Evolutionary conservation across 1,140 invertebrate genomes (phyloP).

Genomic region (Cyrtorhinus lividipennis): DNA sequence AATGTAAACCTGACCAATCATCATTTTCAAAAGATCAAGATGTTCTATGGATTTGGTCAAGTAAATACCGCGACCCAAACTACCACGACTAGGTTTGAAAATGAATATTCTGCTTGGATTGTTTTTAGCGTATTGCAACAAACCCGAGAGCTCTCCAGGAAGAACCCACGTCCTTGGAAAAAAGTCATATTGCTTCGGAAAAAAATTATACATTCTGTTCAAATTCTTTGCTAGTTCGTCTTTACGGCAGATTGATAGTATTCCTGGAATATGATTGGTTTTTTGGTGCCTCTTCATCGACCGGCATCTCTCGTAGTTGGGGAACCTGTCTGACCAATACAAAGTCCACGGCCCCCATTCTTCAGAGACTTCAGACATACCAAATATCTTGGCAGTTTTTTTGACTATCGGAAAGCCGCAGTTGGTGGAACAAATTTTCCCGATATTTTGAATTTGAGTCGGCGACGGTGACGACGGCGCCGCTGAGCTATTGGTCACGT

Average conservation of each 20-base stretch:
- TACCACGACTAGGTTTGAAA: background rate
- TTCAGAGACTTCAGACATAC: slow-evolving; percentile 67
- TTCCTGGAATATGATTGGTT: slow-evolving; percentile 81
- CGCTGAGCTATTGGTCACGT: too few species aligned
- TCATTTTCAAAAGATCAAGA: background rate
- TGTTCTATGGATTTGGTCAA: background rate
- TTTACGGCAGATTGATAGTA: slow-evolving; percentile 79
- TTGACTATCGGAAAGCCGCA: slow-evolving; percentile 60
- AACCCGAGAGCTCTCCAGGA: background rate
- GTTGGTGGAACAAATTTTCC: slow-evolving; percentile 48
- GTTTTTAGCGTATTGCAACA: background rate
- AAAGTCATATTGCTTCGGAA: slow-evolving; percentile 77
- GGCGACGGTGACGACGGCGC: background rate
- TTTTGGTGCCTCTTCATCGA: slow-evolving; percentile 62
- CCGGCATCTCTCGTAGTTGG: slow-evolving; percentile 64
- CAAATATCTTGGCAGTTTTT: slow-evolving; percentile 49
- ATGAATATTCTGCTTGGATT: slow-evolving; percentile 1
- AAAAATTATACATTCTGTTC: slow-evolving; percentile 69
- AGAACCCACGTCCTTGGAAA: slow-evolving; percentile 48
- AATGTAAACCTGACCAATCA: background rate
- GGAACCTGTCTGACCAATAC: slow-evolving; percentile 73
- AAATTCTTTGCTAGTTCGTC: slow-evolving; percentile 70
- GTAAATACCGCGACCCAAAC: background rate
- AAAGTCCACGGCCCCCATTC: slow-evolving; percentile 56
- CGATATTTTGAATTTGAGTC: background rate